phyloP scores from a whole-genome alignment of 2,797 vertebrate genomes.

The Amblyopsis hoosieri region DNA sequence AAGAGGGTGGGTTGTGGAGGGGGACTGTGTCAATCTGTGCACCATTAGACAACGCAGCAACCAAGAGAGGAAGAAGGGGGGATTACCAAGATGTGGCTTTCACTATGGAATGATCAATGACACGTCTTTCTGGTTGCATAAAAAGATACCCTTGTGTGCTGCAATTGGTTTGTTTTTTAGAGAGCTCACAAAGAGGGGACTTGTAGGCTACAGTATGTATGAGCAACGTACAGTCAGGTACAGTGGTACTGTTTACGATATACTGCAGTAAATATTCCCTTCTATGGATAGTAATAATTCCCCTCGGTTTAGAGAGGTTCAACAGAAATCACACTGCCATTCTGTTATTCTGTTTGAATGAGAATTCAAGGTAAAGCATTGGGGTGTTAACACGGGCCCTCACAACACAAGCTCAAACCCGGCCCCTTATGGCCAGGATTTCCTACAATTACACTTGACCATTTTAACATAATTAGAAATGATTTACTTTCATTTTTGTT shows the following conservation, averaged over 20 bases:
- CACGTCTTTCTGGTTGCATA: conserved; percentile 56
- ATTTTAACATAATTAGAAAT: not conserved
- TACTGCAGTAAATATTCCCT: too few species aligned
- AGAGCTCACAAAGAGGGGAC: conserved; percentile 6
- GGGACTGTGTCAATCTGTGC: conserved; percentile 73
- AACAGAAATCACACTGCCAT: too few species aligned
- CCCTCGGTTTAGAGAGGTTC: too few species aligned
- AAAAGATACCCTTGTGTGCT: conserved; percentile 39
- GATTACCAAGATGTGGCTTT: conserved; percentile 70
- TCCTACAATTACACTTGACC: not conserved
- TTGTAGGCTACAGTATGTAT: not conserved
- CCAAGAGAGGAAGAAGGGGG: conserved; percentile 60
- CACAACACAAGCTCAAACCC: too few species aligned
- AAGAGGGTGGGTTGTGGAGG: conserved; percentile 14
- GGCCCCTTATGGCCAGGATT: too few species aligned
- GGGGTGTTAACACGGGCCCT: too few species aligned
- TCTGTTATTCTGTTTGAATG: too few species aligned
- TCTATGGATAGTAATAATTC: too few species aligned
- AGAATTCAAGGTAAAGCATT: too few species aligned
- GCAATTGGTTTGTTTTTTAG: conserved; percentile 20
- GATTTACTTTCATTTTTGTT: conserved; percentile 7
- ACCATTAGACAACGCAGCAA: conserved; percentile 73
- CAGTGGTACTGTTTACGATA: too few species aligned
- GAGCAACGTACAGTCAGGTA: too few species aligned
- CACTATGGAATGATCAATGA: conserved; percentile 70